Conservation (phyloP, 2,888 invertebrate genomes). For the Idaea straminata region DNA sequence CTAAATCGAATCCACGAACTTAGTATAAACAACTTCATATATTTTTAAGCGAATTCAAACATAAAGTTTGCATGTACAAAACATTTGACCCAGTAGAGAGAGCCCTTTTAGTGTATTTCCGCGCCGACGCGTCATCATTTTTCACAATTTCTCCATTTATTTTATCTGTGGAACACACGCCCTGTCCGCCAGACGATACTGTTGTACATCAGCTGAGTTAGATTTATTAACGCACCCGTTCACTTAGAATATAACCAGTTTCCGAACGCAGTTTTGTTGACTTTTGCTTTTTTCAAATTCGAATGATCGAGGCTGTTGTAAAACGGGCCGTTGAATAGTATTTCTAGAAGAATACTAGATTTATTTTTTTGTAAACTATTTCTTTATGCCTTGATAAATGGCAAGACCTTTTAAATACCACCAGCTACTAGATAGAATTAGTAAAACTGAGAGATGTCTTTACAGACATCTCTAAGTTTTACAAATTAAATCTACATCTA, state of each 20-base stretch:
- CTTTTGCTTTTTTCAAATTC: slow-evolving; percentile 39
- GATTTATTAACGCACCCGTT: slow-evolving; percentile 73
- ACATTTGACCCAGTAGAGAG: slow-evolving; percentile 48
- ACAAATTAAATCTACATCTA: too few species aligned
- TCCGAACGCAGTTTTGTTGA: slow-evolving; percentile 36
- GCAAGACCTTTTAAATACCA: too few species aligned
- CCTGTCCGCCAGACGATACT: slow-evolving; percentile 61
- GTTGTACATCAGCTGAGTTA: slow-evolving; percentile 72
- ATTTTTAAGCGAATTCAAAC: neutral
- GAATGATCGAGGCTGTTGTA: slow-evolving; percentile 8
- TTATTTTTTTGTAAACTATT: too few species aligned
- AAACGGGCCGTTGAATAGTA: too few species aligned
- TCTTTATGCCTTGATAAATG: too few species aligned
- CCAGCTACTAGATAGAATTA: neutral
- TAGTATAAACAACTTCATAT: neutral
- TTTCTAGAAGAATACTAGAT: too few species aligned
- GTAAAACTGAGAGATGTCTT: too few species aligned
- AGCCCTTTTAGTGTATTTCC: slow-evolving; percentile 62
- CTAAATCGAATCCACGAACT: neutral
- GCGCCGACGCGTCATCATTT: slow-evolving; percentile 75
- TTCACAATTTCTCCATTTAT: slow-evolving; percentile 77
- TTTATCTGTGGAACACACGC: slow-evolving; percentile 77
- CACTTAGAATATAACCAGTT: slow-evolving; percentile 65
- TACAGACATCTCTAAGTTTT: too few species aligned
- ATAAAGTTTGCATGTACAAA: slow-evolving; percentile 16